Conservation (phyloP, 2,888 invertebrate genomes). For the Epinotia ramella region DNA sequence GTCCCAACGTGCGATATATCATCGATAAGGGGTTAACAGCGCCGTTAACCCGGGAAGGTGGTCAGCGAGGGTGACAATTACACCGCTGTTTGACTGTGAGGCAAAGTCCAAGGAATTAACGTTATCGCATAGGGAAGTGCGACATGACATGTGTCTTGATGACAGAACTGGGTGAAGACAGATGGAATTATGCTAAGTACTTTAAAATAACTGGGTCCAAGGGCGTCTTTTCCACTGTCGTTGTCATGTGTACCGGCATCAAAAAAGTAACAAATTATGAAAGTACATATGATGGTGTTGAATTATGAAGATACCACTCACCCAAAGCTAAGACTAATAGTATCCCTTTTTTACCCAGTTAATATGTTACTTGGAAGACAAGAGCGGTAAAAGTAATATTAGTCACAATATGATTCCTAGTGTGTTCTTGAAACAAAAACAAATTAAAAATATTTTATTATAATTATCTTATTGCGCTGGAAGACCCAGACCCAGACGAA, state of each 20-base stretch:
- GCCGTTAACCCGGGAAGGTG: constrained; percentile 52
- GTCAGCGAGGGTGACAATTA: constrained; percentile 51
- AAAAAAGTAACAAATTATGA: background rate
- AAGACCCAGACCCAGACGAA: constrained; percentile 14
- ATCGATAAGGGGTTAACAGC: constrained; percentile 54
- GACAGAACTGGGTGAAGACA: constrained; percentile 15
- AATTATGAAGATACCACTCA: background rate
- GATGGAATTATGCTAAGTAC: constrained; percentile 19
- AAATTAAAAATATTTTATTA: background rate
- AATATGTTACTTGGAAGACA: background rate
- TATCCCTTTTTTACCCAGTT: background rate
- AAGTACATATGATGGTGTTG: background rate
- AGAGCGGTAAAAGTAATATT: background rate
- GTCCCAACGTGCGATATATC: constrained; percentile 3
- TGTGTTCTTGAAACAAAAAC: background rate
- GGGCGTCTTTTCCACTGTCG: constrained; percentile 5
- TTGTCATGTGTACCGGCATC: background rate
- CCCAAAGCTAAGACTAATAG: background rate
- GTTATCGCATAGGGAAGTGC: constrained; percentile 41
- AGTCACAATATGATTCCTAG: background rate
- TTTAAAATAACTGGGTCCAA: constrained; percentile 25
- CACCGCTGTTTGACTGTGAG: constrained; percentile 51
- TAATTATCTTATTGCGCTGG: background rate
- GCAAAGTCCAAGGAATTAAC: constrained; percentile 49
- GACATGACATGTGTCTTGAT: constrained; percentile 22